A percentile compares a stretch with the other conserved stretches of the same genome.
phyloP scores from a whole-genome alignment of 37 sponge, comb jelly and placozoan genomes.

The Ephydatia muelleri region DNA sequence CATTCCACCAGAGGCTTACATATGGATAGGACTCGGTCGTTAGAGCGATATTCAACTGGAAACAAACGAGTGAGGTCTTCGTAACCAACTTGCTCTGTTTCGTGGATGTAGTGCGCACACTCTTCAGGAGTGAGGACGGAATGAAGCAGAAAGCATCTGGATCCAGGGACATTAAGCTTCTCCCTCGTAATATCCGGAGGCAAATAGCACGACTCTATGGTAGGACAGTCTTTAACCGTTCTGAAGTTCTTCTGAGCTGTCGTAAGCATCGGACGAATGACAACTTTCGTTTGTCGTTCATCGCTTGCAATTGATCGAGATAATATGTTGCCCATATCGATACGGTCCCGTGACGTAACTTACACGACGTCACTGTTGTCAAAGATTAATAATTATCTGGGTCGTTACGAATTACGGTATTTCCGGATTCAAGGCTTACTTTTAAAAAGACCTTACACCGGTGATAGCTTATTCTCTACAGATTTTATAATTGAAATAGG shows the following conservation, averaged over 20 bases:
- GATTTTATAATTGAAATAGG: too few relatives aligned
- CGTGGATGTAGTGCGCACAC: constrained; percentile 31
- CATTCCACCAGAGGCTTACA: constrained; percentile 24
- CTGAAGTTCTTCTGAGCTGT: constrained; percentile 44
- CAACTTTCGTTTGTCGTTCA: too few relatives aligned
- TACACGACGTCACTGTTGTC: too few relatives aligned
- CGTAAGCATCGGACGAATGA: constrained; percentile 29
- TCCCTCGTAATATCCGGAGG: constrained; percentile 5
- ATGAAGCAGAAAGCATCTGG: constrained; percentile 27
- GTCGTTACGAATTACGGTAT: too few relatives aligned
- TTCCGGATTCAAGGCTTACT: too few relatives aligned
- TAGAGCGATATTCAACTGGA: constrained; percentile 27
- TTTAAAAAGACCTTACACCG: too few relatives aligned
- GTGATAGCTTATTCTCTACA: too few relatives aligned
- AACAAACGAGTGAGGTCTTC: constrained; percentile 16
- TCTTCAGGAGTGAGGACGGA: constrained; percentile 27
- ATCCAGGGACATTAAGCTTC: constrained; percentile 26
- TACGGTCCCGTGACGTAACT: too few relatives aligned
- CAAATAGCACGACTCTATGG: not conserved
- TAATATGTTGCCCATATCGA: too few relatives aligned
- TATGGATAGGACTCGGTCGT: constrained; percentile 38
- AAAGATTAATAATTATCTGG: too few relatives aligned
- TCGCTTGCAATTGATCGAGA: too few relatives aligned
- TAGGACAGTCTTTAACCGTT: constrained; percentile 3
- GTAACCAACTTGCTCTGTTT: constrained; percentile 32